Evolutionary conservation across 1,140 invertebrate genomes (phyloP), one percentile per base, ranked within the genome.

Genomic region (Mizuhopecten yessoensis): DNA sequence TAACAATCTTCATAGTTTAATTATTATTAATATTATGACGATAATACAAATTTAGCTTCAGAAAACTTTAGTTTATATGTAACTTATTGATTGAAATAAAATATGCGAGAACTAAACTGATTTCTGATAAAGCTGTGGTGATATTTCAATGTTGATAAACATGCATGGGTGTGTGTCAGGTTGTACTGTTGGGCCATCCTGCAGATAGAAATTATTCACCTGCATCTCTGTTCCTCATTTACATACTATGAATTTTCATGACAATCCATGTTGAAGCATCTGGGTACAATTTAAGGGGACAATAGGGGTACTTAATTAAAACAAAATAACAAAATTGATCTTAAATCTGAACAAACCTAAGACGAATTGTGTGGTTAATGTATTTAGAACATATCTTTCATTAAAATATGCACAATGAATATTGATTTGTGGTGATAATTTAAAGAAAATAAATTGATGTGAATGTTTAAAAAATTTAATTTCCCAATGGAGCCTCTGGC

Each of bases 171-270:
- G 3, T 75, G 57, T 75, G 23, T 29, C 57, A 75, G n/a, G 57
- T 75, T 75, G 57, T 75, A 75, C 10, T 45, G 17, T n/a, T 29
- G 57, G 17, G 57, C 57, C n/a, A 75, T n/a, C 57, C 0, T 75
- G 11, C 57, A 75, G 23, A 75, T 75, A n/a, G 29, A 75, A n/a
- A 75, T 49, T 49, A 75, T 75, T 75, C 57, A 75, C 7, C 57
- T 29, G 29, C 57, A 75, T 75, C 57, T 29, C 57, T 29, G n/a
- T 17, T 29, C 2, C 57, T 75, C 57, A 75, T 75, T 75, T 29
- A 75, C 57, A 75, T 75, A 75, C 23, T 29, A 75, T 75, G 57
- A 75, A 75, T 75, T 75, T 75, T 75, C 57, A 75, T 75, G 57
- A 75, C 57, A 75, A 75, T 75, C 57, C 57, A 75, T 75, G 5